Evolutionary conservation across 2,888 invertebrate species (phyloP), one percentile per base, ranked within the genome.

Genomic region (Hoplodrina ambigua): DNA sequence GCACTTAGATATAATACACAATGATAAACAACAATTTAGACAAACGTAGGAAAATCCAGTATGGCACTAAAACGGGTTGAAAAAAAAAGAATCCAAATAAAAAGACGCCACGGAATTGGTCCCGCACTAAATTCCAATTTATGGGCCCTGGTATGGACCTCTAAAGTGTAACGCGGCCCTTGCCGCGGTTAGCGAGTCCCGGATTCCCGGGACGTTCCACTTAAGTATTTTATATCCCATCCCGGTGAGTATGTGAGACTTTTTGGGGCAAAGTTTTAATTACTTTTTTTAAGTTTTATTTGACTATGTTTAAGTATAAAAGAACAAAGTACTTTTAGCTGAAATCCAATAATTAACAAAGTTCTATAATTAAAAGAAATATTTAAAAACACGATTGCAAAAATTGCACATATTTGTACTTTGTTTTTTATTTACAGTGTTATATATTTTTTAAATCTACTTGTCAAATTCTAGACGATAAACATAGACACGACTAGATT

Each of bases 41-140:
- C 50, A 25, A 54, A 57, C 30, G 20, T 10, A 17, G 19, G 33
- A 63, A 75, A 72, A 57, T 50, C 49, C 41, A 25, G 49, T 56
- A n/a, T 75, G 46, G 55, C 49, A 58, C 41, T 63, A 6, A 56
- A 60, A 69, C 37, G 72, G 57, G 55, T 62, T 67, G 54, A 53
- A 46, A 76, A 41, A 33, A 68, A 72, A 74, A 57, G 15, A 50
- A 37, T 17, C 49, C 50, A 63, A 78, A 83, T 78, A 80, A 80
- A 78, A 69, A 49, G 68, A 50, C 46, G 65, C 77, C 61, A 46
- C 68, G 61, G 59, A 75, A 83, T 80, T 80, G 80, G 68, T 56
- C 57, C 70, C 65, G 58, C 71, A 69, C 77, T 83, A 73, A 83
- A 83, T 75, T 78, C 69, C 70, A 73, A 83, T 83, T 83, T 82